phyloP scores from a whole-genome alignment of 2,113 vertebrate genomes.

The Lonchura striata region DNA sequence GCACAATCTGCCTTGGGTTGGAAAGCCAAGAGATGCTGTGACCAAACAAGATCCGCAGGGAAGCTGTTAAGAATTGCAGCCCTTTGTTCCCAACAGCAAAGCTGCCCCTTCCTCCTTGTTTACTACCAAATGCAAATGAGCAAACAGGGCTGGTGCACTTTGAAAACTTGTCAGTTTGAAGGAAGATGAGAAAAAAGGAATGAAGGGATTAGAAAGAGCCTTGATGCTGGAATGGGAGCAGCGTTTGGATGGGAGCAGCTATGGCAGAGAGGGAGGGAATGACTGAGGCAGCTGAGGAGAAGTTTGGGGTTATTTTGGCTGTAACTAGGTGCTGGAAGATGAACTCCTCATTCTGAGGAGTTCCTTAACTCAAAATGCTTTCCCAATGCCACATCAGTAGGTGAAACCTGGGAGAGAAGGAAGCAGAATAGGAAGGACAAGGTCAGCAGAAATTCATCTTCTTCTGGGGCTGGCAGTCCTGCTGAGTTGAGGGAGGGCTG shows the following conservation, averaged over 20 bases:
- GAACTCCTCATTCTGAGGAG: neutral
- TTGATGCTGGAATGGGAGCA: neutral
- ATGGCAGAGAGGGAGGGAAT: neutral
- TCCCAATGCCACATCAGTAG: neutral
- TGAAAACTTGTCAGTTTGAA: neutral
- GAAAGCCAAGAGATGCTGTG: slow-evolving; percentile 48
- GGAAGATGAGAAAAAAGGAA: neutral
- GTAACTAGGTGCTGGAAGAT: neutral
- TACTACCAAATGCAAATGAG: neutral
- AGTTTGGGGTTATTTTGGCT: neutral
- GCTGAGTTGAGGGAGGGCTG: neutral
- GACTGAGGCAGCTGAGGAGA: neutral
- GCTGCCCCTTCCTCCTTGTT: slow-evolving; percentile 4
- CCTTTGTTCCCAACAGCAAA: slow-evolving; percentile 44
- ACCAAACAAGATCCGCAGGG: slow-evolving; percentile 31
- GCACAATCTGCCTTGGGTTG: slow-evolving; percentile 63
- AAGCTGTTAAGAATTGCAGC: slow-evolving; percentile 15
- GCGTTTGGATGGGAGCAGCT: neutral
- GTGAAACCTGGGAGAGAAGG: neutral
- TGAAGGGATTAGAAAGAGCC: neutral
- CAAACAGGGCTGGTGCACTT: neutral
- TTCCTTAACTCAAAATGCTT: neutral
- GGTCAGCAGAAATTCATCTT: neutral
- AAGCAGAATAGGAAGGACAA: neutral
- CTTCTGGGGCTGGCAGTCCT: neutral